Base-by-base conservation (phyloP, 2,888 invertebrate species). In the Anthophora plumipes region DNA sequence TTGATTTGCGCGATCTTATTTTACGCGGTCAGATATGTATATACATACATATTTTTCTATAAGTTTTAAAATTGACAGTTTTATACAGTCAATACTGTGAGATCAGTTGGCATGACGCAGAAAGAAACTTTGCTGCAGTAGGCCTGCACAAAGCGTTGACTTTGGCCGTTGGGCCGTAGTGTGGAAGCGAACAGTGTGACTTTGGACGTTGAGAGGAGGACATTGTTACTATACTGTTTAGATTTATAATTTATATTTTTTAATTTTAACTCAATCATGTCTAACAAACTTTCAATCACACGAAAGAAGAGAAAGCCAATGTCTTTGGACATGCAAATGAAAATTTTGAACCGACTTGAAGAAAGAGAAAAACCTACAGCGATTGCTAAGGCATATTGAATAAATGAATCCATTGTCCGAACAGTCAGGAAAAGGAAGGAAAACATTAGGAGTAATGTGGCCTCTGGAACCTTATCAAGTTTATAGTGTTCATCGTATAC, bases 351-450 rank as follows among this genome's bases (percentile, higher is more conserved):
- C 8, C 68, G 25, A 48, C 59, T 69, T 39, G 57, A 69, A 69
- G 39, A 59, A 59, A 22, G 31, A 46, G 57, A 69, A 37, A 59
- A 48, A 69, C 43, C 55, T 6, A n/a, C n/a, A n/a, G n/a, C n/a
- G n/a, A n/a, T n/a, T n/a, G n/a, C n/a, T n/a, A n/a, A n/a, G n/a
- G n/a, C n/a, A n/a, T n/a, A 68, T 9, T 43, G 57, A 25, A 54
- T 68, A 22, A 68, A 41, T 41, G 57, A 68, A 46, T 68, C 68
- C 68, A 68, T 46, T 55, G 48, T 64, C n/a, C 9, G 50, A 64
- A 50, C 46, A 52, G 31, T 69, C 52, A 69, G 59, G 22, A 52
- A 55, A 69, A 59, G 43, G 39, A 55, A 69, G 8, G 20, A 59
- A 46, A 59, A 31, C n/a, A n/a, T n/a, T 25, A 59, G 20, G 17